Percentiles rank a stretch among this genome's conserved stretches.
Evolutionary conservation across 2,797 vertebrate genomes (phyloP).

Genomic region (Cercopithecus neglectus): DNA sequence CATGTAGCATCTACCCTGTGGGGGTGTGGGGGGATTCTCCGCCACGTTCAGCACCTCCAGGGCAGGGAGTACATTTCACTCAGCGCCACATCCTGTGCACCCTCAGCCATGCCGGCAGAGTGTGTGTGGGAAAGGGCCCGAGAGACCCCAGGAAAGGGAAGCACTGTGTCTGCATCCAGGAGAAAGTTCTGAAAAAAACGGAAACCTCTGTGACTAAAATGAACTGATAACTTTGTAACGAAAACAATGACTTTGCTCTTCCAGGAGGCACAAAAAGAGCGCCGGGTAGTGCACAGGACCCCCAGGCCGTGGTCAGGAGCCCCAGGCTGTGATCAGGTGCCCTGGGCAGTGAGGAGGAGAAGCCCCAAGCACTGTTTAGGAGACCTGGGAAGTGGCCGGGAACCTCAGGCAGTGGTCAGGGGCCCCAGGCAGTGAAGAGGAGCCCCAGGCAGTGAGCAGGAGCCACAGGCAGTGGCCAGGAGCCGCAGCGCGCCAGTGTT

Average conservation of each 20-base stretch:
- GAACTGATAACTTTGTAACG: neutral
- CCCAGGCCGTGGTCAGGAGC: neutral
- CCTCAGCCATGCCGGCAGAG: neutral
- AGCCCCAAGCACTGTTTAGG: too few relatives aligned
- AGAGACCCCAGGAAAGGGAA: neutral
- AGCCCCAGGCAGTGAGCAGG: neutral
- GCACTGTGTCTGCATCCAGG: too few relatives aligned
- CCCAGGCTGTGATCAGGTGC: too few relatives aligned
- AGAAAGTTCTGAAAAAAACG: neutral
- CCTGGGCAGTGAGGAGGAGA: too few relatives aligned
- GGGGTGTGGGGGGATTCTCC: too few relatives aligned
- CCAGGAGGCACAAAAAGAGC: too few relatives aligned
- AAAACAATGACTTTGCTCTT: neutral
- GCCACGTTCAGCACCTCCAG: neutral
- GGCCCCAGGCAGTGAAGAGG: neutral
- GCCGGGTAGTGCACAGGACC: neutral
- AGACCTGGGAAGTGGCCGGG: too few relatives aligned
- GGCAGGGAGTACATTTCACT: neutral
- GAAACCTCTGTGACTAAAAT: neutral
- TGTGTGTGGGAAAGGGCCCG: neutral
- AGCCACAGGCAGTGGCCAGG: neutral
- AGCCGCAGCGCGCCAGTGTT: neutral
- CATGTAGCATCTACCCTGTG: too few relatives aligned
- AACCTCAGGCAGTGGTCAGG: too few relatives aligned
- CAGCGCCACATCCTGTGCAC: neutral